Conservation (phyloP, 2,113 vertebrate species). For the Etheostoma cragini region DNA sequence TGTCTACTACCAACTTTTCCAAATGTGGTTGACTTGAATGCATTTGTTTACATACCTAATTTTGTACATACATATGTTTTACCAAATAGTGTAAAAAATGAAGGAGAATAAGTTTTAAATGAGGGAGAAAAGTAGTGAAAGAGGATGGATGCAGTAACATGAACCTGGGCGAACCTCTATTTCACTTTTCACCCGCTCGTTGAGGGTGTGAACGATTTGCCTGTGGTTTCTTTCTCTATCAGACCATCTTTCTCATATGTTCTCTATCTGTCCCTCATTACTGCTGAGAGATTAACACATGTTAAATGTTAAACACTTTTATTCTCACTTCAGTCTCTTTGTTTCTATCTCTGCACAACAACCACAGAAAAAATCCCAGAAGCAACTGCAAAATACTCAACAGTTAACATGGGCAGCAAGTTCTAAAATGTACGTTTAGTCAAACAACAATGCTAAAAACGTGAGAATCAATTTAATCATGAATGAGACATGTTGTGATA, state of each 20-base stretch:
- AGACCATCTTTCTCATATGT: background rate
- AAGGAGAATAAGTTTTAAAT: background rate
- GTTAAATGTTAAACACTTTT: constrained; percentile 12
- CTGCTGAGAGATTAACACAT: constrained; percentile 43
- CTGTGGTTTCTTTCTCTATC: constrained; percentile 36
- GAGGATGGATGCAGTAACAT: background rate
- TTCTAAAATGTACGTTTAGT: background rate
- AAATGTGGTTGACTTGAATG: background rate
- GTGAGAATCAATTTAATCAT: background rate
- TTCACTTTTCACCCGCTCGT: background rate
- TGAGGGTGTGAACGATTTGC: constrained; percentile 25
- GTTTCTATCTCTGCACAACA: background rate
- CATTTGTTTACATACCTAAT: no score
- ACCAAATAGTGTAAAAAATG: background rate
- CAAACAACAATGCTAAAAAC: background rate
- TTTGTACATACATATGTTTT: background rate
- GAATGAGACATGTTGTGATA: background rate
- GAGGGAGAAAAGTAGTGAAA: background rate
- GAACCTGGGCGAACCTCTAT: background rate
- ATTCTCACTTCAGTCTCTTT: constrained; percentile 12
- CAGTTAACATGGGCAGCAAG: background rate
- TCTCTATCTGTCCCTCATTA: constrained; percentile 41
- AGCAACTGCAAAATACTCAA: background rate
- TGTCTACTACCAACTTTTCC: background rate
- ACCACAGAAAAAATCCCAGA: background rate